These are phyloP conservation scores for Drosophila incognita DNA, from an alignment of 2,888 invertebrate species.

Conservation along the genomic window DNA sequence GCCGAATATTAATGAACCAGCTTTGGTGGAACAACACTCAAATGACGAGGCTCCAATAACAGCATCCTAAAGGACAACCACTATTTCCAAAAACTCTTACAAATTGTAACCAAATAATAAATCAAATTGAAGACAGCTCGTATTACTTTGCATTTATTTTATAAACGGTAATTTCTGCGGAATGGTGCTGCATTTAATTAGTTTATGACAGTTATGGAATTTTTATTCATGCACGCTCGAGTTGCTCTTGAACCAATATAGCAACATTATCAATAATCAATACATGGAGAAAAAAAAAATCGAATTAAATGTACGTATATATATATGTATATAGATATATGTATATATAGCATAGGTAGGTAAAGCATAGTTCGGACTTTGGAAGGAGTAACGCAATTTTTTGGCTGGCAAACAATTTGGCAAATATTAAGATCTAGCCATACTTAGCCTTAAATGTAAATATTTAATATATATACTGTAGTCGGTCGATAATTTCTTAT, in stretches of 20 bases:
- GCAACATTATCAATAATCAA: slow-evolving; percentile 27
- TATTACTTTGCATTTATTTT: slow-evolving; percentile 5
- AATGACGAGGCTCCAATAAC: not conserved
- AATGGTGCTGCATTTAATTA: not conserved
- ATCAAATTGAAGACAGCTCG: not conserved
- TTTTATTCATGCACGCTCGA: slow-evolving; percentile 56
- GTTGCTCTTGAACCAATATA: slow-evolving; percentile 4
- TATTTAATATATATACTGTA: not conserved
- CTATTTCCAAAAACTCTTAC: no score
- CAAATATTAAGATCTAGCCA: slow-evolving; percentile 19
- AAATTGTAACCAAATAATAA: not conserved
- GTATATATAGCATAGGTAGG: slow-evolving; percentile 1
- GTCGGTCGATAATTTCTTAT: not conserved
- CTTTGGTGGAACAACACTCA: not conserved
- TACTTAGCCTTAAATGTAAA: not conserved
- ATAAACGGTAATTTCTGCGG: slow-evolving; percentile 4
- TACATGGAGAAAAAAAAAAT: slow-evolving; percentile 1
- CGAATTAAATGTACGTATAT: slow-evolving; percentile 1
- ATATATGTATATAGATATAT: not conserved
- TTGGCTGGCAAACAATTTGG: slow-evolving; percentile 28
- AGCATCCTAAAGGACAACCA: not conserved
- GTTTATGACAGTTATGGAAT: slow-evolving; percentile 2
- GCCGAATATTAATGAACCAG: slow-evolving; percentile 2
- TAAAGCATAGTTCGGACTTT: slow-evolving; percentile 3
- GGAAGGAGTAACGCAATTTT: not conserved